A percentile compares a stretch with the other conserved stretches of the same genome.
These are phyloP conservation scores for Leucozona laternaria DNA, from an alignment of 2,888 invertebrate genomes.

Conservation along the genomic window DNA sequence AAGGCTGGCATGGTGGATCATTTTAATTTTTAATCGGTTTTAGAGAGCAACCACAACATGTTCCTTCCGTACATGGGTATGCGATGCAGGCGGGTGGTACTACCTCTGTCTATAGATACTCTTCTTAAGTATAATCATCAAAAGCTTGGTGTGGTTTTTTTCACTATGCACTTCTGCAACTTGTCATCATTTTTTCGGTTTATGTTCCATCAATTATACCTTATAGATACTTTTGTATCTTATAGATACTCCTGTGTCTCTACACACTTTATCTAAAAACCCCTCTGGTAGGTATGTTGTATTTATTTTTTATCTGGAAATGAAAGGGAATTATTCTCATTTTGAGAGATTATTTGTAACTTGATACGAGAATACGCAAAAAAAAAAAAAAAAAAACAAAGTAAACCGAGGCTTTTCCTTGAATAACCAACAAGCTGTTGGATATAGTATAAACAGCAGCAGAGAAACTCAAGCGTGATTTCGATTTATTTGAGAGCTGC, in stretches of 20 bases:
- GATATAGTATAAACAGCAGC: not conserved
- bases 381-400: not conserved
- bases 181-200: conserved; percentile 64
- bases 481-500: conserved; percentile 34
- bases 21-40: conserved; percentile 74
- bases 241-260: conserved; percentile 30
- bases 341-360: conserved; percentile 74
- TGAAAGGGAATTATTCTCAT: conserved; percentile 71
- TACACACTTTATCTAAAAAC: not conserved
- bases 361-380: conserved; percentile 51
- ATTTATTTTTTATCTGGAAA: conserved; percentile 32
- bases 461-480: conserved; percentile 45
- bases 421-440: conserved; percentile 34
- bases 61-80: conserved; percentile 61
- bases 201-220: conserved; percentile 50
- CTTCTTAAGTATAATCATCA: conserved; percentile 49
- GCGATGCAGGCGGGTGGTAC: conserved; percentile 53
- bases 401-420: conserved; percentile 50
- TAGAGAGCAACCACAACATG: conserved; percentile 50
- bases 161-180: conserved; percentile 30
- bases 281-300: conserved; percentile 36
- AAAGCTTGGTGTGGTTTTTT: conserved; percentile 55
- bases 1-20: conserved; percentile 40
- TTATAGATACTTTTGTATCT: conserved; percentile 49
- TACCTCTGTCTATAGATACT: not conserved